These are phyloP conservation scores for Mechanitis mazaeus DNA, from an alignment of 2,888 invertebrate genomes.

Conservation along the genomic window DNA sequence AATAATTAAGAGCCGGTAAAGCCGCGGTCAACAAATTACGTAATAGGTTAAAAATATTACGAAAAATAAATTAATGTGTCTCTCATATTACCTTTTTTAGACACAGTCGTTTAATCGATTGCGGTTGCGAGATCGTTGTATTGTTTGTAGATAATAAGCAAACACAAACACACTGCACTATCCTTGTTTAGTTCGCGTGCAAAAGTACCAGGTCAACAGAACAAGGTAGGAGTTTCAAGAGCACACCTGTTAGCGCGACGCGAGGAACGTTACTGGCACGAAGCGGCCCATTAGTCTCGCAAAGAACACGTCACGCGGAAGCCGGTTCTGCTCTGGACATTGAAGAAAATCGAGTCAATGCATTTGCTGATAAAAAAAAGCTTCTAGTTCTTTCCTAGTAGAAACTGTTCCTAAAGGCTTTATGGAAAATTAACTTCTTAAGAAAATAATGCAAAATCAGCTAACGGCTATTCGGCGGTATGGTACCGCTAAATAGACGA, in stretches of 20 bases:
- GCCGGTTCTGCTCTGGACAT: slow-evolving; percentile 65
- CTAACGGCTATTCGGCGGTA: too few species aligned
- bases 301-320: slow-evolving; percentile 68
- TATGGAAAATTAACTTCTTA: slow-evolving; percentile 4
- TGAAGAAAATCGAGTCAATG: slow-evolving; percentile 50
- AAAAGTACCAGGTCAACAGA: slow-evolving; percentile 46
- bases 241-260: slow-evolving; percentile 70
- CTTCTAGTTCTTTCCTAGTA: slow-evolving; percentile 4
- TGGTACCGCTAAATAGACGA: too few species aligned
- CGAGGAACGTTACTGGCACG: slow-evolving; percentile 67
- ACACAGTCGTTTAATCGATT: slow-evolving; percentile 10
- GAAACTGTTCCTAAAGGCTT: slow-evolving; percentile 10
- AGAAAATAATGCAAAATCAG: not conserved
- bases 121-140: slow-evolving; percentile 17
- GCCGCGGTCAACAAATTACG: slow-evolving; percentile 17
- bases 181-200: slow-evolving; percentile 39
- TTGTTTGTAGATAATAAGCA: slow-evolving; percentile 24
- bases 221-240: slow-evolving; percentile 45
- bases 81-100: slow-evolving; percentile 25
- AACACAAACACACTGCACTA: slow-evolving; percentile 44
- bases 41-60: slow-evolving; percentile 21
- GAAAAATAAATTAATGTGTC: slow-evolving; percentile 12
- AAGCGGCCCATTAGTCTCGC: slow-evolving; percentile 60
- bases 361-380: slow-evolving; percentile 20
- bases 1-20: slow-evolving; percentile 3